Base-by-base conservation (phyloP, 2,113 vertebrate genomes). In the Phylloscopus trochilus region DNA sequence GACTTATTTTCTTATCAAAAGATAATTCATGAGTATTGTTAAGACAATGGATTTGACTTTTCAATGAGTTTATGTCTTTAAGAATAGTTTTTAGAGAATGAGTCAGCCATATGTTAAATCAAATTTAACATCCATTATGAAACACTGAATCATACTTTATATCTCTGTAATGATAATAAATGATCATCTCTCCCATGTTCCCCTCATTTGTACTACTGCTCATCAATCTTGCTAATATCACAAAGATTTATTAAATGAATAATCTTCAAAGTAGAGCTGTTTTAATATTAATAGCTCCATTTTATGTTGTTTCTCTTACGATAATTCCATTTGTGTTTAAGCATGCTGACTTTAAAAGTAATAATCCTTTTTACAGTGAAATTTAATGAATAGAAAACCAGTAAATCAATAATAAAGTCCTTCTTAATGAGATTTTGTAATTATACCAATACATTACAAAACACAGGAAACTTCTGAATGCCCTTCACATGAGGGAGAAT, bases 161-260 rank as follows among this genome's bases (percentile, higher is more conserved):
- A 98, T 97, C 96, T 96, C 96, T 95, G 97, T 98, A 98, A 98
- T 97, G 97, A 98, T 98, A 98, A 98, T 97, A 98, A 98, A 98
- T 97, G 89, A 98, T 97, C 75, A 52, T 95, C 97, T 97, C 94
- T 97, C 94, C 97, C 90, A 85, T 97, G 96, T 95, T 97, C 96
- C 95, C 89, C 94, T 95, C 97, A 93, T 98, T 98, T 98, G 93
- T 97, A 96, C 91, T 94, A 79, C 97, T 96, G 78, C 96, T 97
- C 98, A 98, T 98, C 97, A 97, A 98, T 98, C 97, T 98, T 98
- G 93, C 90, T 98, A 97, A 97, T 97, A 98, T 85, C 90, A 90
- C 96, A 96, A 96, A 97, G 97, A 97, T 98, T 97, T 98, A 98
- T 98, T 98, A 97, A 97, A 98, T 96, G 97, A 97, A 97, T 96